Evolutionary conservation across 2,797 vertebrate species (phyloP), one percentile per base, ranked within the genome.

Genomic region (Synanceia verrucosa): DNA sequence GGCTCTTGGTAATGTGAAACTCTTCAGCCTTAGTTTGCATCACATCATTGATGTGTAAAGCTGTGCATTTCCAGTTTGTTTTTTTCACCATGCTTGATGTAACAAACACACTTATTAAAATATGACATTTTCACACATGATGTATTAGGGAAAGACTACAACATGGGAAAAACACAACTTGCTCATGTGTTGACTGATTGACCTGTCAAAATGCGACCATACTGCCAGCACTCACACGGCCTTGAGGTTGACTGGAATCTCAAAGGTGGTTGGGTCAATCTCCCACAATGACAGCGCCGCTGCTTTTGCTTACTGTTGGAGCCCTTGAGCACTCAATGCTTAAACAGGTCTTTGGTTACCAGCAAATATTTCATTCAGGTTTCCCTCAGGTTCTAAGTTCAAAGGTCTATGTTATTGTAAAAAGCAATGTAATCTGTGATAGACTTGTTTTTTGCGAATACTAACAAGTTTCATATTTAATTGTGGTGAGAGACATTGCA

Each of bases 111-210:
- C 21, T 70, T 29, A 51, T 69, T 53, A 60, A 78, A 78, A 59
- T 44, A 18, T 62, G 46, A 76, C 62, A 70, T 86, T 84, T 81
- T 72, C 59, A 61, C 70, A 58, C 33, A 18, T 76, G 59, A 75
- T 51, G 58, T 69, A 65, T 76, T n/a, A 39, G 53, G 78, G 23
- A 26, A 28, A 16, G 28, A 19, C 47, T 26, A 12, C 44, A 66
- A 64, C 67, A 65, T 1, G 57, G 21, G 29, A 73, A 80, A 72
- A 43, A 56, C 36, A 53, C 37, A 63, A 53, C 28, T 53, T 31
- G 41, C 50, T 80, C 47, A 28, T 61, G 46, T 51, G 47, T n/a
- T 83, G 82, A 83, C 70, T 81, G 83, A 90, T 84, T 72, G 69
- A 80, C 55, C 61, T 73, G 88, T 88, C 88, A 84, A 21, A 50